A percentile compares a stretch with the other conserved stretches of the same genome.
phyloP scores from a whole-genome alignment of 2,797 vertebrate species.

The Brotula barbata region DNA sequence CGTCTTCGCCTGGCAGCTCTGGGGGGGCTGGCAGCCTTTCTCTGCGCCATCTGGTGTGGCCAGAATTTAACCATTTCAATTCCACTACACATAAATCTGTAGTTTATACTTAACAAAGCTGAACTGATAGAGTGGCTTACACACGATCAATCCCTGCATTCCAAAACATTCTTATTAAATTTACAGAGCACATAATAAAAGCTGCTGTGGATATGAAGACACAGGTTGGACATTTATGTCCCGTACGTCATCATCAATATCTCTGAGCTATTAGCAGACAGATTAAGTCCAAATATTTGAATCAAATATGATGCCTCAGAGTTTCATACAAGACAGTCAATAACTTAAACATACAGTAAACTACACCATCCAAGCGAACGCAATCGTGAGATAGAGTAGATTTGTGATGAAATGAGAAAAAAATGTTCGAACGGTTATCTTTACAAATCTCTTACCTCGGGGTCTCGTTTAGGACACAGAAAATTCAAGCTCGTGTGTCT shows the following conservation, averaged over 20 bases:
- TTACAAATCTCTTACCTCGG: conserved; percentile 26
- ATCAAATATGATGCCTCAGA: too few species aligned
- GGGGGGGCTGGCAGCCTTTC: not conserved
- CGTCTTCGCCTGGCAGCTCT: conserved; percentile 23
- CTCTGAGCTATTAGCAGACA: too few species aligned
- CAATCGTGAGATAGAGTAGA: not conserved
- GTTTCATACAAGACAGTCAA: too few species aligned
- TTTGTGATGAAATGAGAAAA: not conserved
- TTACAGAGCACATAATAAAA: too few species aligned
- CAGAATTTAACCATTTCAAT: not conserved
- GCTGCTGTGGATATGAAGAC: too few species aligned
- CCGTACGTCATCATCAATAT: too few species aligned
- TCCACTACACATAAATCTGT: not conserved
- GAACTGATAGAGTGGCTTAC: not conserved
- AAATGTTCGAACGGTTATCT: not conserved
- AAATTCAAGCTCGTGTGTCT: not conserved
- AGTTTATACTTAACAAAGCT: not conserved
- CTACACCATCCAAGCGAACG: not conserved
- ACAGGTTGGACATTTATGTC: too few species aligned
- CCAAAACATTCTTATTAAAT: too few species aligned
- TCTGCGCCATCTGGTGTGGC: conserved; percentile 32
- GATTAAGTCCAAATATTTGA: too few species aligned
- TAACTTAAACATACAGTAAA: too few species aligned
- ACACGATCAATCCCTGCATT: too few species aligned
- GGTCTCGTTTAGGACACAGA: not conserved